Evolutionary conservation across 1,140 invertebrate species (phyloP), one percentile per base, ranked within the genome.

Genomic region (Coptotermes formosanus): DNA sequence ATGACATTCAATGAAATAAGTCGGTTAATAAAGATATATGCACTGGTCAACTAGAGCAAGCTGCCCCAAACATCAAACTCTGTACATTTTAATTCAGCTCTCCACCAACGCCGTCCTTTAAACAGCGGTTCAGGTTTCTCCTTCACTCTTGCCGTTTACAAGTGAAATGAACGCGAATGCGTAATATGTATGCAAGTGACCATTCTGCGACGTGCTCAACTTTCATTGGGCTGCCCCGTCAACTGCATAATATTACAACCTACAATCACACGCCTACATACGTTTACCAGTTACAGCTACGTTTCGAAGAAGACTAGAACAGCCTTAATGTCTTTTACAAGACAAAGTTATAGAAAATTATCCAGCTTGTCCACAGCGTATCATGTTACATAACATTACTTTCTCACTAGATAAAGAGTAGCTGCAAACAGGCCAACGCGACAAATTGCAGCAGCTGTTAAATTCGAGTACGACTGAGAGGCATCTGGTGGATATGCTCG

Each of bases 1-100:
- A 30, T 75, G 64, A 75, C 64, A 75, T 75, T 75, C 64, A 75
- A 30, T 75, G 64, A 75, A 75, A 75, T 75, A 75, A 75, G n/a
- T 75, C 64, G 64, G 64, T 30, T 75, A 75, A 75, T 75, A 75
- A 75, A 75, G 64, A 75, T 25, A 75, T 30, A 75, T 30, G n/a
- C 25, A 75, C 25, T 75, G 64, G 64, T n/a, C 52, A 55, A 55
- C 14, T 55, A 55, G 16, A 21, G 52, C 64, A 75, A 75, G 64
- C 64, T 75, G 64, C 64, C 64, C 64, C 64, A 75, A 75, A 75
- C 11, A 30, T 11, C 64, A 75, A 2, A 25, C 64, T 75, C 11
- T 75, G n/a, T 75, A 30, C 59, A 23, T n/a, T 75, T 75, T 64
- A 75, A 75, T 64, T 64, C 64, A 75, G 16, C 25, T 75, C 64